Conservation (phyloP, 1,140 invertebrate genomes). For the Cotesia vestalis region DNA sequence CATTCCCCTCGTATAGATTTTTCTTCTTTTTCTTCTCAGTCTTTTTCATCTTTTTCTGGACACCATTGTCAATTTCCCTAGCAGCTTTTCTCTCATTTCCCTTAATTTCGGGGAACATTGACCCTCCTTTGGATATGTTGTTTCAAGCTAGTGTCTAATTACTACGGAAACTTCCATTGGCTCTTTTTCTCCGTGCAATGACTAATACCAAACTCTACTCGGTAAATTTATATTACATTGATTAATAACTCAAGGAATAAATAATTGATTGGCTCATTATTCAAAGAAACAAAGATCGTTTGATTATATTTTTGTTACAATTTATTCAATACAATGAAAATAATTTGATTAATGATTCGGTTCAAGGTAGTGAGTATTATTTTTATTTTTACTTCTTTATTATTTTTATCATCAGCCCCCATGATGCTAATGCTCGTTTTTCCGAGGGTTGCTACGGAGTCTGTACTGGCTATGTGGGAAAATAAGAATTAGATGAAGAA, state of each 20-base stretch:
- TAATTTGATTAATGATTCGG: too few species aligned
- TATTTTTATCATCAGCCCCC: neutral
- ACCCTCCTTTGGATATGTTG: conserved; percentile 50
- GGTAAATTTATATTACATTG: neutral
- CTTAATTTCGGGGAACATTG: conserved; percentile 63
- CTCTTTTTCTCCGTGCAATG: too few species aligned
- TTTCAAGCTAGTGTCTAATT: conserved; percentile 64
- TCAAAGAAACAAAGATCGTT: too few species aligned
- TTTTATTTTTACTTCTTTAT: neutral
- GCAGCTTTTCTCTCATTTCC: conserved; percentile 56
- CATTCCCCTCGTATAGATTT: conserved; percentile 27
- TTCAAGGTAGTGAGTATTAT: too few species aligned
- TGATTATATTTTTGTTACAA: too few species aligned
- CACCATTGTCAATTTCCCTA: conserved; percentile 41
- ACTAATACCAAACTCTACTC: neutral
- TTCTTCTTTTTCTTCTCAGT: too few species aligned
- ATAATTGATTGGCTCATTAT: neutral
- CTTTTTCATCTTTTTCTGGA: neutral
- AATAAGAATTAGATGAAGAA: conserved; percentile 10
- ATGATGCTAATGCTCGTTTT: neutral
- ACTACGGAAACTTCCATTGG: conserved; percentile 44
- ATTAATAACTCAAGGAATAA: neutral
- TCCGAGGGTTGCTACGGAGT: conserved; percentile 26
- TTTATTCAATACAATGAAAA: too few species aligned
- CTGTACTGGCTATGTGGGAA: conserved; percentile 21